Evolutionary conservation across 2,797 vertebrate genomes (phyloP).

Genomic region (Tapirus indicus): DNA sequence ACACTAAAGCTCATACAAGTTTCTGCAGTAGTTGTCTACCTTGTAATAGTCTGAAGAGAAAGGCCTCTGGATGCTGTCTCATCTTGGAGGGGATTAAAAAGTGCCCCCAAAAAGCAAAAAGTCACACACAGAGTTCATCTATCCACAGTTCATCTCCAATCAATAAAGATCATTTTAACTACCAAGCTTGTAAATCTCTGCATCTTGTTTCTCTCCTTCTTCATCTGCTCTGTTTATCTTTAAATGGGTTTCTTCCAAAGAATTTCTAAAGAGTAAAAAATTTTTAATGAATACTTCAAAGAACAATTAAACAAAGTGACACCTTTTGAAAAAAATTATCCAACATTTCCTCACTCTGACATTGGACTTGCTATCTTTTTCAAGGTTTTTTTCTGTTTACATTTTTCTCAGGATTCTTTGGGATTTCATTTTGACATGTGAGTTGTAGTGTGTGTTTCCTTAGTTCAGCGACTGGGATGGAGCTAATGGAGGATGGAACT

Average conservation of each 20-base stretch:
- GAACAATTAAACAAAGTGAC: background rate
- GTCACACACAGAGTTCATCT: background rate
- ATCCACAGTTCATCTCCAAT: background rate
- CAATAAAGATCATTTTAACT: background rate
- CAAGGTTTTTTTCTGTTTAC: background rate
- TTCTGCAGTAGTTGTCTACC: background rate
- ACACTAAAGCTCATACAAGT: background rate
- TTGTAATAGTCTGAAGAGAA: background rate
- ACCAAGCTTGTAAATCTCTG: background rate
- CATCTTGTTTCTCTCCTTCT: background rate
- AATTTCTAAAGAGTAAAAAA: background rate
- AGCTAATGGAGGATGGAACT: background rate
- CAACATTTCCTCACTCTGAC: background rate
- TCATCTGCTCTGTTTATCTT: background rate
- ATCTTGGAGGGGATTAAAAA: background rate
- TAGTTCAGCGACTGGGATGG: background rate
- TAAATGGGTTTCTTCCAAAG: background rate
- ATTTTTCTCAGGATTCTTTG: background rate
- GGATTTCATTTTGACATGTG: conserved; percentile 27
- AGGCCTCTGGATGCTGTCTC: background rate
- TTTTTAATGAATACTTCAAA: background rate
- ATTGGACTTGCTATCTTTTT: background rate
- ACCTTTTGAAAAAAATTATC: background rate
- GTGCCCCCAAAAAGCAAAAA: background rate
- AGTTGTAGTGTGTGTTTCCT: background rate